Evolutionary conservation across 2,888 invertebrate genomes (phyloP).

Genomic region (Tipula vernalis): DNA sequence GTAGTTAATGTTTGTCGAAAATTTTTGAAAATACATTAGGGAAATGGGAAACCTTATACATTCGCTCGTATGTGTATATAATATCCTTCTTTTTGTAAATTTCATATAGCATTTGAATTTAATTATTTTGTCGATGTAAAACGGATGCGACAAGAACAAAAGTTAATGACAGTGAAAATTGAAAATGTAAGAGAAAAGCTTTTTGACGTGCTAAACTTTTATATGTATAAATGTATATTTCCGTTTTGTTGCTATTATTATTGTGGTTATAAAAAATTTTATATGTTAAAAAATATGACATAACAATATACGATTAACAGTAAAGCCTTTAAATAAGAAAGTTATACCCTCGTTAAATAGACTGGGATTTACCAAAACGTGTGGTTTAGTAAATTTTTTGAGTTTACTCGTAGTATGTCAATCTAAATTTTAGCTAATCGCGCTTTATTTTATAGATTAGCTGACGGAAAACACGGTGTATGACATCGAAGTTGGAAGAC

Average conservation of each 20-base stretch:
- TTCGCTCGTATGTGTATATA: neutral
- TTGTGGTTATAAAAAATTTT: neutral
- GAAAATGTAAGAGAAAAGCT: neutral
- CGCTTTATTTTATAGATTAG: no score
- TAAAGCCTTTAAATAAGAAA: neutral
- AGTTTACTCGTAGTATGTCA: no score
- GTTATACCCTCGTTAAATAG: neutral
- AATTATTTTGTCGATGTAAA: neutral
- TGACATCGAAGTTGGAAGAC: no score
- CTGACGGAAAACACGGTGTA: no score
- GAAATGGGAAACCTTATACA: neutral
- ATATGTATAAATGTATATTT: neutral
- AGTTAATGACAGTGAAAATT: neutral
- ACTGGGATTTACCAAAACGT: no score
- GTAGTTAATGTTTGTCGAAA: neutral
- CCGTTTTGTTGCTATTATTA: neutral
- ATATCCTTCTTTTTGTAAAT: neutral
- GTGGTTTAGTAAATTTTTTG: no score
- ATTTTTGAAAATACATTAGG: neutral
- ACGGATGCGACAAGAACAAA: neutral
- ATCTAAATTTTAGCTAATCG: no score
- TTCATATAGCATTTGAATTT: neutral
- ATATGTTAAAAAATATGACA: neutral
- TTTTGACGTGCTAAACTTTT: neutral
- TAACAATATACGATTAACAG: neutral